Evolutionary conservation across 2,113 vertebrate genomes (phyloP).

Genomic region (Solea senegalensis): DNA sequence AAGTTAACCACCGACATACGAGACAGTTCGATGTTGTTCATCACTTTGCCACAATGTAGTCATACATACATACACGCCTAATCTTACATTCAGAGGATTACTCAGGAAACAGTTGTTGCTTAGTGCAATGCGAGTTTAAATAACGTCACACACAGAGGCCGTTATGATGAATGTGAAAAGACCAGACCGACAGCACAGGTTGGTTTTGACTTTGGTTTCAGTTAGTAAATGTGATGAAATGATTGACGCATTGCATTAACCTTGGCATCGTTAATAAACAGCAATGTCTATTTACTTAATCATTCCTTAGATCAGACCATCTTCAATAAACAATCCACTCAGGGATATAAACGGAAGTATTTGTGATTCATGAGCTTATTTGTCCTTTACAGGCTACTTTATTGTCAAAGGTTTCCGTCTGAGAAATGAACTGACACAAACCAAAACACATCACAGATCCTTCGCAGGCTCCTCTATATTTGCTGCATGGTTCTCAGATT

Average conservation of each 20-base stretch:
- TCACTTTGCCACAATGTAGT: neutral
- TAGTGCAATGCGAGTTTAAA: neutral
- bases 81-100: no score
- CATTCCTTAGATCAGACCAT: neutral
- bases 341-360: constrained; percentile 3
- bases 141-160: constrained; percentile 1
- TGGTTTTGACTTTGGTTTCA: neutral
- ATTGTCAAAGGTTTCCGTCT: constrained; percentile 6
- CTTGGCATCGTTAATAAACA: no score
- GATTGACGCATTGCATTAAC: no score
- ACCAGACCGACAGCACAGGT: neutral
- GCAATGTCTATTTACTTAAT: neutral
- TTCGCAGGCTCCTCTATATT: constrained; percentile 68
- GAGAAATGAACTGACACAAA: constrained; percentile 12
- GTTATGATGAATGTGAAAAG: neutral
- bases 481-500: constrained; percentile 90
- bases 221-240: no score
- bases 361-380: constrained; percentile 15
- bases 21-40: neutral
- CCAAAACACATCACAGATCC: constrained; percentile 15
- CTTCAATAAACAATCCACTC: neutral
- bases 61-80: neutral
- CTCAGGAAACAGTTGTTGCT: no score
- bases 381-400: neutral
- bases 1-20: neutral